phyloP scores from a whole-genome alignment of 2,888 invertebrate genomes.

The Aricia artaxerxes region DNA sequence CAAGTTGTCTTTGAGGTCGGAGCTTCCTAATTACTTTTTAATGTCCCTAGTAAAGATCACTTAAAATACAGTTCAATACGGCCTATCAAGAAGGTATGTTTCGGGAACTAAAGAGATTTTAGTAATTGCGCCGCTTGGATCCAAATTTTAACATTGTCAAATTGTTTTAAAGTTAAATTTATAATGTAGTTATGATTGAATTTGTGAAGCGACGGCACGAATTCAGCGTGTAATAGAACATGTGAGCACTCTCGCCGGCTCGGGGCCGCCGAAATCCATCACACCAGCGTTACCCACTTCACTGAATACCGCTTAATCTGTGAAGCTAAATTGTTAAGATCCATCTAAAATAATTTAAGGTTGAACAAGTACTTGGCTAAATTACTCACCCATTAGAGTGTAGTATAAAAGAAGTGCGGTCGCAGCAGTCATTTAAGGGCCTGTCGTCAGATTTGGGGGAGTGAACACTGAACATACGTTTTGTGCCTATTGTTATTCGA shows the following conservation, averaged over 20 bases:
- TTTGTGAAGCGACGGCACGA: neutral
- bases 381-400: neutral
- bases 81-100: conserved; percentile 7
- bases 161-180: conserved; percentile 1
- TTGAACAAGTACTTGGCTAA: neutral
- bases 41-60: neutral
- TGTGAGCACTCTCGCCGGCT: neutral
- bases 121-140: neutral
- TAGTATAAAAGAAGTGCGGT: too few relatives aligned
- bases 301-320: conserved; percentile 2
- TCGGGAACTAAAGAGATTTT: neutral
- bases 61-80: neutral
- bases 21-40: neutral
- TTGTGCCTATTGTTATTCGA: neutral
- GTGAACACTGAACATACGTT: neutral
- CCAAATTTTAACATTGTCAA: neutral
- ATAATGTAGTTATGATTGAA: conserved; percentile 8
- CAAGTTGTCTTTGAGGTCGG: neutral
- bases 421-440: too few relatives aligned
- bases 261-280: neutral
- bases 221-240: conserved; percentile 5
- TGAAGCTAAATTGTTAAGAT: neutral
- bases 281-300: conserved; percentile 4
- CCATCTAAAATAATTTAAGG: neutral
- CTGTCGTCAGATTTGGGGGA: neutral